Conservation (phyloP, 2,888 invertebrate species). For the Hermaeophaga mercurialis region DNA sequence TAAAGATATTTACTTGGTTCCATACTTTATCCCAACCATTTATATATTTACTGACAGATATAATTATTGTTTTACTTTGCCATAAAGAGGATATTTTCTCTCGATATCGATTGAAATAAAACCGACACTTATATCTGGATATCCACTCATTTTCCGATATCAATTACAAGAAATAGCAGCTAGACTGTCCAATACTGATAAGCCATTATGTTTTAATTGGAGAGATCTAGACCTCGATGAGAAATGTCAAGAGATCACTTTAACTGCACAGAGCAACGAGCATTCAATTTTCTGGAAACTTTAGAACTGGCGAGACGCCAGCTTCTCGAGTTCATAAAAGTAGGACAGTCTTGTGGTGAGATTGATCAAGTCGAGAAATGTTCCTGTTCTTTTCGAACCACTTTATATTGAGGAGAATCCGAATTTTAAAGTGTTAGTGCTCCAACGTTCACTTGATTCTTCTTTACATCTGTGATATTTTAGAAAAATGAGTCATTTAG, state of each 20-base stretch:
- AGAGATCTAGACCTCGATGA: slow-evolving; percentile 24
- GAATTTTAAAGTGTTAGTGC: not conserved
- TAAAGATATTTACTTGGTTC: no score
- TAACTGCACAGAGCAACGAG: slow-evolving; percentile 21
- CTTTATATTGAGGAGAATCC: not conserved
- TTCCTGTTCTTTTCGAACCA: not conserved
- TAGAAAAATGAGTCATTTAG: no score
- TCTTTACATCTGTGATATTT: slow-evolving; percentile 2
- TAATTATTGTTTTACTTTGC: no score
- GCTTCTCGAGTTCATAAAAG: slow-evolving; percentile 17
- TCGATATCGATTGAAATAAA: no score
- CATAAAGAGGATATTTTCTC: no score
- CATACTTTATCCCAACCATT: no score
- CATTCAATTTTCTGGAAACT: slow-evolving; percentile 28
- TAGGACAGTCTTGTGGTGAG: slow-evolving; percentile 18
- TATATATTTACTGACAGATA: no score
- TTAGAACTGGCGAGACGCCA: slow-evolving; percentile 27
- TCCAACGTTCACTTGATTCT: not conserved
- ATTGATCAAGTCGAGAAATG: slow-evolving; percentile 17
- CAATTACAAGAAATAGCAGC: slow-evolving; percentile 36
- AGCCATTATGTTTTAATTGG: slow-evolving; percentile 40
- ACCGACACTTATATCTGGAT: no score
- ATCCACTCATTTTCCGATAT: no score
- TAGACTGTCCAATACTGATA: slow-evolving; percentile 36
- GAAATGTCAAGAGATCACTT: slow-evolving; percentile 33